Evolutionary conservation across 2,888 invertebrate species (phyloP).

Genomic region (Habroteleia sp.): DNA sequence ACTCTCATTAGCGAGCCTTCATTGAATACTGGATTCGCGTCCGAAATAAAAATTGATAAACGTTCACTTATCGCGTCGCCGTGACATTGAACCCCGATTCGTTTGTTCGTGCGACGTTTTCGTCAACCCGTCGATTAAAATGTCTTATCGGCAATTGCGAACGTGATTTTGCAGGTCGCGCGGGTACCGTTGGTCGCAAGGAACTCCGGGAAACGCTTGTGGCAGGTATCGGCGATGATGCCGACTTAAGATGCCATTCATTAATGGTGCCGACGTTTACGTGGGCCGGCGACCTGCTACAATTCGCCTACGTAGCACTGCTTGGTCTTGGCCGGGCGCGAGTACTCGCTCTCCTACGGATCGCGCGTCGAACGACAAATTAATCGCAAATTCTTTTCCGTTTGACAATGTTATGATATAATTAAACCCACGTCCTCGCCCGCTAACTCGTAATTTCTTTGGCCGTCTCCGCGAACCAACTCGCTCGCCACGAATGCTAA

Average conservation of each 20-base stretch:
- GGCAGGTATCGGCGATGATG: constrained; percentile 69
- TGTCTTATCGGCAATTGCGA: constrained; percentile 26
- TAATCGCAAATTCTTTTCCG: constrained; percentile 25
- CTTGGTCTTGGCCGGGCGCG: constrained; percentile 8
- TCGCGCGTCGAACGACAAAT: no score
- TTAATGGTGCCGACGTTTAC: constrained; percentile 69
- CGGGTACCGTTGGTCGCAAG: constrained; percentile 27
- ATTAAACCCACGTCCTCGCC: constrained; percentile 31
- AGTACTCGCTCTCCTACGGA: no score
- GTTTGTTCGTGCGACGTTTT: constrained; percentile 5
- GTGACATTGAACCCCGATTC: constrained; percentile 33
- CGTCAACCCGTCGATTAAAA: constrained; percentile 32
- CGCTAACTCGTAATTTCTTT: constrained; percentile 24
- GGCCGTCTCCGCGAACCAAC: no score
- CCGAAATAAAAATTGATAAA: constrained; percentile 31
- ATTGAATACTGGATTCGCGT: constrained; percentile 24
- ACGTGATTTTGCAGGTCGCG: constrained; percentile 14
- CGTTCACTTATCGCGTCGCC: constrained; percentile 30
- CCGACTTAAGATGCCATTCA: constrained; percentile 69
- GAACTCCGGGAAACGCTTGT: constrained; percentile 42
- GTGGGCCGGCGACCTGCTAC: constrained; percentile 73
- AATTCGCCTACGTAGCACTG: constrained; percentile 70
- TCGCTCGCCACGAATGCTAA: constrained; percentile 20
- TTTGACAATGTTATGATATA: constrained; percentile 35
- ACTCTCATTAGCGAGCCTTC: constrained; percentile 40